Evolutionary conservation across 2,888 invertebrate species (phyloP).

Genomic region (Habrosyne pyritoides): DNA sequence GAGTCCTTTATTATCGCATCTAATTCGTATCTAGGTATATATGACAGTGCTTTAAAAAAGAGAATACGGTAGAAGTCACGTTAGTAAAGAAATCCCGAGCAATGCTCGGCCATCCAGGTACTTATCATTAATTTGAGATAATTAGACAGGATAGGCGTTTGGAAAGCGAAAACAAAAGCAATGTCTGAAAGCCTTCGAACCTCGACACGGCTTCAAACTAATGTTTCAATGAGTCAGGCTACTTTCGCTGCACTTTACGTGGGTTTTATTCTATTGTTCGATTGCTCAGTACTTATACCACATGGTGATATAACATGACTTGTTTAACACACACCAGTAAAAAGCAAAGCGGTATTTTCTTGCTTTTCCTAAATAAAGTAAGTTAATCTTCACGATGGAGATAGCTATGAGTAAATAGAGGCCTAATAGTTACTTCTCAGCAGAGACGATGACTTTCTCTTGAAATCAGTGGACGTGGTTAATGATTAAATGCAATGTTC

Average conservation of each 20-base stretch:
- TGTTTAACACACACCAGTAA: not conserved
- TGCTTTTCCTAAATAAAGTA: not conserved
- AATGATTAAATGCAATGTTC: not conserved
- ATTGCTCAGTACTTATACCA: not conserved
- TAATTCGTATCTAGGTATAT: no score
- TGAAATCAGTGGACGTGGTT: no score
- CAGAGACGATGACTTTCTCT: no score
- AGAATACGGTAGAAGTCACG: no score
- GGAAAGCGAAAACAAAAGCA: not conserved
- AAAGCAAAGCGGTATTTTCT: not conserved
- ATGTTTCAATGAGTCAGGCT: constrained; percentile 1
- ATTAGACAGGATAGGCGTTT: not conserved
- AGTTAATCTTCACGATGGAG: no score
- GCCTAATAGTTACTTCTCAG: no score
- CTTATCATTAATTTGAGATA: not conserved
- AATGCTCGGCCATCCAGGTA: no score
- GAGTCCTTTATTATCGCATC: no score
- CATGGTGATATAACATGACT: not conserved
- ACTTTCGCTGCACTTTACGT: constrained; percentile 1
- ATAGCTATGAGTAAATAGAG: no score
- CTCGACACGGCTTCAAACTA: not conserved
- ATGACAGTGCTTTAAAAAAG: no score
- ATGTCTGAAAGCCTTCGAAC: not conserved
- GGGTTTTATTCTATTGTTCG: constrained; percentile 4
- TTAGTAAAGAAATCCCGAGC: no score